Percentiles rank a stretch among this genome's conserved stretches.
Evolutionary conservation across 2,888 invertebrate species (phyloP).

Genomic region (Andricus curvator): DNA sequence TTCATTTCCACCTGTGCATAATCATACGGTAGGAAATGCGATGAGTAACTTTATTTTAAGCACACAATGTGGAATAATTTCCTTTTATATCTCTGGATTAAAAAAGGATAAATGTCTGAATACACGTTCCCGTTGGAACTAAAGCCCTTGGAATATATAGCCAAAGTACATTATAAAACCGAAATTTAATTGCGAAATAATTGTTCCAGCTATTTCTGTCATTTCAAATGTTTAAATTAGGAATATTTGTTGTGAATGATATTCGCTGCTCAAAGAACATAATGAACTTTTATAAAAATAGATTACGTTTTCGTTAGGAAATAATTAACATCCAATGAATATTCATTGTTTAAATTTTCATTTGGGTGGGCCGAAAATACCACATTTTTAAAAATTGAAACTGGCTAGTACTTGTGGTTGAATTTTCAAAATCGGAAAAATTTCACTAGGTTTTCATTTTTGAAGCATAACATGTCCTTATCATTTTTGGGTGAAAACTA

Average conservation of each 20-base stretch:
- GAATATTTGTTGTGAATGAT: not conserved
- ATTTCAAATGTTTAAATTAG: not conserved
- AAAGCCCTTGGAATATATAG: not conserved
- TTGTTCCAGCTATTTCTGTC: not conserved
- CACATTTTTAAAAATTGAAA: too few species aligned
- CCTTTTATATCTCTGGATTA: not conserved
- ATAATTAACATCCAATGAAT: not conserved
- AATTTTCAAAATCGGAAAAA: too few species aligned
- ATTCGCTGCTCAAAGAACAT: not conserved
- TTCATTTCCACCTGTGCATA: not conserved
- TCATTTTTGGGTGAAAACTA: too few species aligned
- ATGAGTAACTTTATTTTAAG: not conserved
- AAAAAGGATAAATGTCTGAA: conserved; percentile 3
- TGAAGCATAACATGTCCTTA: too few species aligned
- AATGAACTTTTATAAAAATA: not conserved
- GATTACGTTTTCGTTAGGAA: not conserved
- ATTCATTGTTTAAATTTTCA: not conserved
- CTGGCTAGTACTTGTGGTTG: too few species aligned
- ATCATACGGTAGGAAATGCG: not conserved
- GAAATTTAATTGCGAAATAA: conserved; percentile 11
- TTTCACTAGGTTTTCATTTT: rapidly evolving
- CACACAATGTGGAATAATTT: not conserved
- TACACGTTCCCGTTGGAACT: not conserved
- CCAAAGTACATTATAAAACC: not conserved
- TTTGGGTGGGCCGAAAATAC: too few species aligned